phyloP scores from a whole-genome alignment of 2,797 vertebrate species.

The Erethizon dorsatum region DNA sequence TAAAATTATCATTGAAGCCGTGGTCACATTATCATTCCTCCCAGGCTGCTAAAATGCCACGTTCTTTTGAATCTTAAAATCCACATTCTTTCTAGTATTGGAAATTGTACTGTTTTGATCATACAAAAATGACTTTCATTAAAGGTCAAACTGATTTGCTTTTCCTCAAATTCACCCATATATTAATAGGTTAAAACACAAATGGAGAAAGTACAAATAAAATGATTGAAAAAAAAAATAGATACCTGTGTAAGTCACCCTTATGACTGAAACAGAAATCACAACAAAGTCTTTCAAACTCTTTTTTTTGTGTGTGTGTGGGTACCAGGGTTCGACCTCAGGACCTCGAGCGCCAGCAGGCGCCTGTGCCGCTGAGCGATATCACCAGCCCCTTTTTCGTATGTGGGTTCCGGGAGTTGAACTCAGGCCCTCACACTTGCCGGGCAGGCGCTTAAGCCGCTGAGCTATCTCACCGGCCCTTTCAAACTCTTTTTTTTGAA shows the following conservation, averaged over 20 bases:
- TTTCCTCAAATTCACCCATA: conserved; percentile 65
- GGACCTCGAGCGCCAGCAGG: too few species aligned
- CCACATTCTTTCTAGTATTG: conserved; percentile 51
- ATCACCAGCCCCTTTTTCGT: too few species aligned
- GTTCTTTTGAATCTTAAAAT: conserved; percentile 71
- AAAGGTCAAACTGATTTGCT: conserved; percentile 79
- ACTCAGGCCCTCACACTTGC: too few species aligned
- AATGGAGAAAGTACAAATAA: conserved; percentile 64
- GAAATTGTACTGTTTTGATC: conserved; percentile 73
- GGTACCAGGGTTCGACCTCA: too few species aligned
- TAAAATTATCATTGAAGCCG: conserved; percentile 80
- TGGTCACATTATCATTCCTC: conserved; percentile 73
- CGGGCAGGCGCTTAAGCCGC: too few species aligned
- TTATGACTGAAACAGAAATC: conserved; percentile 79
- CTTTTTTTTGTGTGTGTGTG: conserved; percentile 72
- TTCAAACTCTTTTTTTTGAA: conserved; percentile 78
- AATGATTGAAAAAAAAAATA: conserved; percentile 61
- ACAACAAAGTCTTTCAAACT: conserved; percentile 79
- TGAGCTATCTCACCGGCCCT: background rate
- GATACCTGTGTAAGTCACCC: conserved; percentile 73
- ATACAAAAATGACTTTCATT: conserved; percentile 78
- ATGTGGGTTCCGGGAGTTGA: too few species aligned
- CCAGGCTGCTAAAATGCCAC: conserved; percentile 61
- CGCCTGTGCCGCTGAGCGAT: too few species aligned
- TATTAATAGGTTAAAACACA: conserved; percentile 78